A percentile compares a stretch with the other conserved stretches of the same genome.
Conservation (phyloP, 2,888 invertebrate genomes). For the Apodemia zela region DNA sequence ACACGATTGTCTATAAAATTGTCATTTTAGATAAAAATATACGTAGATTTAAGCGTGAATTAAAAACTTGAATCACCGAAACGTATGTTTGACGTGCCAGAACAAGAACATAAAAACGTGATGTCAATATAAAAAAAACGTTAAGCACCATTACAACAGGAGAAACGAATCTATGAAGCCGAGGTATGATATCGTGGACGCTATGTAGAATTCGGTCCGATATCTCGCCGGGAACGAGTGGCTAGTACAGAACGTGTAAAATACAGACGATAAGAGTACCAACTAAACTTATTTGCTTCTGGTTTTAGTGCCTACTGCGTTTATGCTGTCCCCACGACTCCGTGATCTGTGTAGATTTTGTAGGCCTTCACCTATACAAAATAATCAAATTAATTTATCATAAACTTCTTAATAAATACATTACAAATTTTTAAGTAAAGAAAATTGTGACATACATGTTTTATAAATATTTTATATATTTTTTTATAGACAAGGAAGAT, state of each 20-base stretch:
- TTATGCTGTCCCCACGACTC: slow-evolving; percentile 91
- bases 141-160: slow-evolving; percentile 55
- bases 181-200: slow-evolving; percentile 43
- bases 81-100: background rate
- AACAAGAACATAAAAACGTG: slow-evolving; percentile 6
- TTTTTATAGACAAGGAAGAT: too few relatives aligned
- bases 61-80: background rate
- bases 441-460: too few relatives aligned
- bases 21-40: background rate
- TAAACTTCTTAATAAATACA: background rate
- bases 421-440: too few relatives aligned
- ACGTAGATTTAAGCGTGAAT: background rate
- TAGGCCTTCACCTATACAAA: slow-evolving; percentile 81
- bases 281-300: slow-evolving; percentile 60
- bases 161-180: slow-evolving; percentile 2
- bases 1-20: background rate
- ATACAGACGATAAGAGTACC: slow-evolving; percentile 4
- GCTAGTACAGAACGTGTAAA: slow-evolving; percentile 11
- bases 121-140: slow-evolving; percentile 10
- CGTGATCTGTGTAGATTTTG: slow-evolving; percentile 87
- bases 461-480: too few relatives aligned
- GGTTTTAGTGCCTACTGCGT: slow-evolving; percentile 83
- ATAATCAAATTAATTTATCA: slow-evolving; percentile 9
- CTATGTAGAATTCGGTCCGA: slow-evolving; percentile 59
- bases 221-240: slow-evolving; percentile 33